Percentiles rank a stretch among this genome's conserved stretches.
These are phyloP conservation scores for Myanophis thanlyinensis DNA, from an alignment of 2,113 vertebrate genomes.

Conservation along the genomic window DNA sequence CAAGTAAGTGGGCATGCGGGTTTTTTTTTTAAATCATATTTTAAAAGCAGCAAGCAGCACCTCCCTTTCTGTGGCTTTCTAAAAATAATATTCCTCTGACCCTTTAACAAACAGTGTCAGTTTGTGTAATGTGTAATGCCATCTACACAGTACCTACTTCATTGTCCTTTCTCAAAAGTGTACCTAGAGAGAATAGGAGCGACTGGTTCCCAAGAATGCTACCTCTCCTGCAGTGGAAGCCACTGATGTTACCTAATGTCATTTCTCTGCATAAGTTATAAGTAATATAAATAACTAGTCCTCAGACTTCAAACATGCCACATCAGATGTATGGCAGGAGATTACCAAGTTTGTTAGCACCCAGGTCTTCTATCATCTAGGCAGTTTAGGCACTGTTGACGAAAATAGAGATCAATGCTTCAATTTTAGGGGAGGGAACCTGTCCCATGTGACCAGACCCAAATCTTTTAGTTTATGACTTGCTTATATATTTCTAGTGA, in stretches of 20 bases:
- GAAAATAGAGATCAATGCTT: conserved; percentile 81
- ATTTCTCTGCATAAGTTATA: conserved; percentile 67
- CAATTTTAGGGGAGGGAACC: conserved; percentile 81
- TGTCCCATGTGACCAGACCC: conserved; percentile 79
- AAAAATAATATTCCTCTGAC: background rate
- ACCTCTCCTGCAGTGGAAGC: conserved; percentile 12
- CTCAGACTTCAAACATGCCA: conserved; percentile 80
- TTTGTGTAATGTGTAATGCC: background rate
- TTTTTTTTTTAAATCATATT: background rate
- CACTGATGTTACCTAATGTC: conserved; percentile 65
- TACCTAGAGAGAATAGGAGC: background rate
- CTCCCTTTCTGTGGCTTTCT: background rate
- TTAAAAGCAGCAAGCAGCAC: background rate
- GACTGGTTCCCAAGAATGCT: background rate
- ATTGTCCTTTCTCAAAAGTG: background rate
- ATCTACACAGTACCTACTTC: background rate
- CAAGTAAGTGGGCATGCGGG: background rate
- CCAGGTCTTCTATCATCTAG: conserved; percentile 68
- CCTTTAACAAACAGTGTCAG: background rate
- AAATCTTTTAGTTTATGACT: conserved; percentile 91
- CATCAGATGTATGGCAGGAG: conserved; percentile 80
- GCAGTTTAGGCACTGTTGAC: conserved; percentile 66
- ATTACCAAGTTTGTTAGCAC: conserved; percentile 76
- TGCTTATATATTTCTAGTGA: conserved; percentile 93
- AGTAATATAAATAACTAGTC: conserved; percentile 78